phyloP scores from a whole-genome alignment of 2,888 invertebrate genomes.

The Drosophila anomalata region DNA sequence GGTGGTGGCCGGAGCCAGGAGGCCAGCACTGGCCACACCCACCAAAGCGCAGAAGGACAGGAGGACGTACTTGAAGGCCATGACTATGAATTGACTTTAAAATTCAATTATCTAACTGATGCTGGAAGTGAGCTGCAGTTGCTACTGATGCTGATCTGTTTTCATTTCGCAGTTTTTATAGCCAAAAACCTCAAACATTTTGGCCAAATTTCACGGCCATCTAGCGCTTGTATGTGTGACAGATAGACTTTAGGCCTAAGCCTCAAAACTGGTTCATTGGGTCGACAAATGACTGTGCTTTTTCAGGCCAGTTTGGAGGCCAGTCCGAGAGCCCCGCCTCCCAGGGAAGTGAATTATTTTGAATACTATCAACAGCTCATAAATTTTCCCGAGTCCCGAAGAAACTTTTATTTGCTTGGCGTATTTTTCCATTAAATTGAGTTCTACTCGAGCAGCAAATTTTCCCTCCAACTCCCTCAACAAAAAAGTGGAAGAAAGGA shows the following conservation, averaged over 20 bases:
- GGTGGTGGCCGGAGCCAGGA: slow-evolving; percentile 79
- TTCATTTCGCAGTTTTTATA: slow-evolving; percentile 57
- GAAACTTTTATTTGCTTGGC: slow-evolving; percentile 69
- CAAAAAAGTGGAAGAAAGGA: neutral
- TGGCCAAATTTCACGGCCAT: slow-evolving; percentile 69
- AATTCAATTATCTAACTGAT: slow-evolving; percentile 30
- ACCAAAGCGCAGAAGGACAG: slow-evolving; percentile 85
- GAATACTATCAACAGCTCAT: slow-evolving; percentile 74
- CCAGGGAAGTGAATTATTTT: slow-evolving; percentile 66
- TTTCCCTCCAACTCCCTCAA: slow-evolving; percentile 53
- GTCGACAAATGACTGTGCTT: slow-evolving; percentile 45
- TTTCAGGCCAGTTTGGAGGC: slow-evolving; percentile 22
- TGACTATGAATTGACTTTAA: slow-evolving; percentile 46
- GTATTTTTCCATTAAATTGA: slow-evolving; percentile 83
- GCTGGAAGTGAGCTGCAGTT: slow-evolving; percentile 22
- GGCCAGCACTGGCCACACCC: slow-evolving; percentile 87
- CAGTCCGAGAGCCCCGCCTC: slow-evolving; percentile 28
- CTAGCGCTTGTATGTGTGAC: slow-evolving; percentile 53
- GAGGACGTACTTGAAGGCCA: slow-evolving; percentile 85
- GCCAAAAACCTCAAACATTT: slow-evolving; percentile 37
- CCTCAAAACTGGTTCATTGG: slow-evolving; percentile 68
- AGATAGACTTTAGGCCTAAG: slow-evolving; percentile 69
- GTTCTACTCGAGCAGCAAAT: slow-evolving; percentile 82
- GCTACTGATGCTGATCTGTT: slow-evolving; percentile 62
- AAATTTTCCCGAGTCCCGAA: slow-evolving; percentile 58